Evolutionary conservation across 1,140 invertebrate species (phyloP).

Genomic region (Cydia amplana): DNA sequence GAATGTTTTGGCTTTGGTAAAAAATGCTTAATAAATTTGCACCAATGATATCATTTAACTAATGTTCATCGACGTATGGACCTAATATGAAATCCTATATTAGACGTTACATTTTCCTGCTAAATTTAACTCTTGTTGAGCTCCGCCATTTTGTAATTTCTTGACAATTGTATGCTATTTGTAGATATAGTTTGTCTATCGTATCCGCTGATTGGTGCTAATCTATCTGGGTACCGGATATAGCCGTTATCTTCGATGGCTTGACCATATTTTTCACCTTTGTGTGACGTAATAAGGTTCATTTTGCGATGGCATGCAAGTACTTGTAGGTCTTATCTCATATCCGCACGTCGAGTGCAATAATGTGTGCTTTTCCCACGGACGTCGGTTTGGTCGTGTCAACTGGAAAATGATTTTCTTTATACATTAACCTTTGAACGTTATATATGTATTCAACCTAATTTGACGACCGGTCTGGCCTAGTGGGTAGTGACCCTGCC

Average conservation of each 20-base stretch:
- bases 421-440: slow-evolving; percentile 17
- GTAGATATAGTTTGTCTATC: slow-evolving; percentile 26
- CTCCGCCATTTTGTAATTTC: slow-evolving; percentile 1
- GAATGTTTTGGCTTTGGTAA: too few relatives aligned
- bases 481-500: too few relatives aligned
- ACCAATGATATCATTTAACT: too few relatives aligned
- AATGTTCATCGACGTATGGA: too few relatives aligned
- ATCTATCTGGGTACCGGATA: slow-evolving; percentile 66
- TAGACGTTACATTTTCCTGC: not conserved
- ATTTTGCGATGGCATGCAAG: not conserved
- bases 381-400: slow-evolving; percentile 42
- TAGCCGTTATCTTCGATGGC: slow-evolving; percentile 48
- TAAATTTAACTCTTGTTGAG: not conserved
- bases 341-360: slow-evolving; percentile 56
- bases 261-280: not conserved
- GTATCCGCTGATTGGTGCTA: slow-evolving; percentile 54
- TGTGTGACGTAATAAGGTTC: slow-evolving; percentile 5
- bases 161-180: slow-evolving; percentile 6
- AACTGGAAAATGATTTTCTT: slow-evolving; percentile 34
- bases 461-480: too few relatives aligned
- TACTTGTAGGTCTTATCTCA: slow-evolving; percentile 50
- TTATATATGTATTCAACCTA: not conserved
- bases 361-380: slow-evolving; percentile 71
- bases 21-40: too few relatives aligned
- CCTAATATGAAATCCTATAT: not conserved